Base-by-base conservation (phyloP, 2,888 invertebrate species). In the Oscheius myriophilus region DNA sequence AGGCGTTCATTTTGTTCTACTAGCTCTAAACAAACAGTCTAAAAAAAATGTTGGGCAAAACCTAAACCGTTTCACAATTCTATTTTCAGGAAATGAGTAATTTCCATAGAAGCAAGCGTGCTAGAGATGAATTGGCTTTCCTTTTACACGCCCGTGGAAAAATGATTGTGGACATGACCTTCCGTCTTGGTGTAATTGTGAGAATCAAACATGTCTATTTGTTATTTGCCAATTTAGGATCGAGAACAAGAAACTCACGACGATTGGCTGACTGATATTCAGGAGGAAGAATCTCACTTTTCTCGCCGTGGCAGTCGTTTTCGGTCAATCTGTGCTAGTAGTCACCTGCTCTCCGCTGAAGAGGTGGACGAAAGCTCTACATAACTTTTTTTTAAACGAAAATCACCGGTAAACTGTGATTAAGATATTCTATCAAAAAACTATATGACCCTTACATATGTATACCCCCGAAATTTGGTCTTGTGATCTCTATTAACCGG, bases 81-180 rank as follows among this genome's bases (percentile, higher is more conserved):
- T 42, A 21, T 14, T 25, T 39, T 26, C 14, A 26, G 26, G 26
- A 52, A 52, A 52, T 52, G 26, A 2, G 25, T 11, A 59, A 33
- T 39, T 18, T 58, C 12, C 59, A 39, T 26, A 21, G 49, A 46
- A 39, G 23, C 53, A 9, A 26, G 9, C 39, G 39, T 69, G 21
- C 43, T 55, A 55, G 65, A 33, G 81, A 82, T 45, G 77, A 82
- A 64, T 63, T 82, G 54, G 82, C 79, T 9, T 55, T 75, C 45
- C 54, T 82, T 49, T 69, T 82, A 11, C 81, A 83, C 51, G 73
- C 73, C 42, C 69, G 80, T n/a, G 68, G 81, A 26, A 69, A 69
- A 45, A 72, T 82, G 57, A 67, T 82, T 26, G 82, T 82, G 18
- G 79, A 82, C 53, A 83, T 82, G 81, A 83, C 82, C 18, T 73